phyloP scores from a whole-genome alignment of 2,113 vertebrate species.

The Felis chaus region DNA sequence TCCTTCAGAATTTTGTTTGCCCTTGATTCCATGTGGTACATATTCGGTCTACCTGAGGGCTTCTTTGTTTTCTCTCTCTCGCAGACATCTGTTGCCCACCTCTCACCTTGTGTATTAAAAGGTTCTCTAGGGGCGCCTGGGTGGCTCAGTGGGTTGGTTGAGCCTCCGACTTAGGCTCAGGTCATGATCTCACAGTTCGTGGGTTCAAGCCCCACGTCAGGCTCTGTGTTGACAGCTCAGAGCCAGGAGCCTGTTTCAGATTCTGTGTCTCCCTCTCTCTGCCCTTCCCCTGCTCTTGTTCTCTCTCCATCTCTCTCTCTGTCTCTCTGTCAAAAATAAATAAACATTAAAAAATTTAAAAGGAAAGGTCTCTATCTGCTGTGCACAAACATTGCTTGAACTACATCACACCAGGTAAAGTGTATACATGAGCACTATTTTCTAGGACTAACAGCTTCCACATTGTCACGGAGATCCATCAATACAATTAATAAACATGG shows the following conservation, averaged over 20 bases:
- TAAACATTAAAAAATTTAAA: not conserved
- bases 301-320: no score
- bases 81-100: not conserved
- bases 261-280: no score
- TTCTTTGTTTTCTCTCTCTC: not conserved
- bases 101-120: not conserved
- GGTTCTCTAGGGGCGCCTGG: no score
- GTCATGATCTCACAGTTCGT: no score
- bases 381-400: constrained; percentile 6
- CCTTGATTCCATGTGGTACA: not conserved
- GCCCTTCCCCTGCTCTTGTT: no score
- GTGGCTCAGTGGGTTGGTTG: no score
- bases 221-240: no score
- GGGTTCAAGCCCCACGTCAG: no score
- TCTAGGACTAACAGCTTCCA: constrained; percentile 43
- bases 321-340: no score
- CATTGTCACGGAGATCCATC: constrained; percentile 17
- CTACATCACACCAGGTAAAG: constrained; percentile 56
- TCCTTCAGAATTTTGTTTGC: constrained; percentile 14
- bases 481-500: constrained; percentile 47
- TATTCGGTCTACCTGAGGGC: not conserved
- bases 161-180: no score
- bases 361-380: constrained; percentile 14
- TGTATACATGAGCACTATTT: constrained; percentile 31
- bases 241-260: no score